These are phyloP conservation scores for Channa argus DNA, from an alignment of 2,113 vertebrate species.

Conservation along the genomic window DNA sequence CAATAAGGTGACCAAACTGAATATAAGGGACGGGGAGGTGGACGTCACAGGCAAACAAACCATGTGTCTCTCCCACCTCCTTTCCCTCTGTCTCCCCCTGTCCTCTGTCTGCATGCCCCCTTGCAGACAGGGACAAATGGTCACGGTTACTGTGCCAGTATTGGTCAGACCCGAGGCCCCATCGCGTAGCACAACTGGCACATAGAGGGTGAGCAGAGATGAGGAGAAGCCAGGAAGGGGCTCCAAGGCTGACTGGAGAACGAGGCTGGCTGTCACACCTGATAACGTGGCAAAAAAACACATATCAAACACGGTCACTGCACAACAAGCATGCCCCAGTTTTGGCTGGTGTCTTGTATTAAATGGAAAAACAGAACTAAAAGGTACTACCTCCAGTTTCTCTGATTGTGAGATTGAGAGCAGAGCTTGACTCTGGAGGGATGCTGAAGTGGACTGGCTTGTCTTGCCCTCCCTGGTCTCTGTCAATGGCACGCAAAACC, in stretches of 20 bases:
- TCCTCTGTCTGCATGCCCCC: conserved; percentile 83
- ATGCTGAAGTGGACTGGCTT: conserved; percentile 86
- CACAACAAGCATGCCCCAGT: conserved; percentile 4
- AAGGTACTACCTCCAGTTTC: conserved; percentile 82
- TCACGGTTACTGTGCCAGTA: conserved; percentile 89
- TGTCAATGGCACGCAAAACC: conserved; percentile 85
- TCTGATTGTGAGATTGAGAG: conserved; percentile 87
- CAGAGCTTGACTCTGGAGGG: conserved; percentile 75
- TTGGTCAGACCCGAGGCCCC: conserved; percentile 86
- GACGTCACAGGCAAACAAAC: conserved; percentile 78
- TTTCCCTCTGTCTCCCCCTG: conserved; percentile 64
- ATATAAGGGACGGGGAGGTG: conserved; percentile 81
- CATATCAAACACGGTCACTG: conserved; percentile 26
- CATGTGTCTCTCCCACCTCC: conserved; percentile 77
- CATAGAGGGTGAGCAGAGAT: conserved; percentile 78
- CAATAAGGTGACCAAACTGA: conserved; percentile 88
- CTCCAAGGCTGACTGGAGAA: conserved; percentile 79
- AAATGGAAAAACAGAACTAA: conserved; percentile 7
- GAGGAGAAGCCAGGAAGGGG: conserved; percentile 66
- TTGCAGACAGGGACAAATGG: conserved; percentile 87
- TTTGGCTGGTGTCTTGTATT: conserved; percentile 5
- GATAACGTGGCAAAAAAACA: conserved; percentile 28
- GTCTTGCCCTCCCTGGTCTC: conserved; percentile 82
- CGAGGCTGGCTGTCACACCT: conserved; percentile 84
- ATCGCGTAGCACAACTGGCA: conserved; percentile 89